Percentiles rank a stretch among this genome's conserved stretches.
phyloP scores from a whole-genome alignment of 2,888 invertebrate genomes.

The Ommatoiulus sabulosus region DNA sequence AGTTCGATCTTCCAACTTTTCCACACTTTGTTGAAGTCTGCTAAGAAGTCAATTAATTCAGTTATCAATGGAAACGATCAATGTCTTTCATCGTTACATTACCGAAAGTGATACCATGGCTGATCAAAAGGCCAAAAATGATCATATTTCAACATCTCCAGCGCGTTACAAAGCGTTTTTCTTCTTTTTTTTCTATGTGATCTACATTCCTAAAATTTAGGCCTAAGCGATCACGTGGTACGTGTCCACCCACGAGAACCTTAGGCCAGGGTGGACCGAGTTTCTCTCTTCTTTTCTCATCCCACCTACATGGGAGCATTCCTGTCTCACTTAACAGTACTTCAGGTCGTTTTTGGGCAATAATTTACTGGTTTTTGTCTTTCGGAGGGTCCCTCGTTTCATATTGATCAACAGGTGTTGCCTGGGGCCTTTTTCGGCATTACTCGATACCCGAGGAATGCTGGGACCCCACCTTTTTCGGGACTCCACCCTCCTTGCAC shows the following conservation, averaged over 20 bases:
- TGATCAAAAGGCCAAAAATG: too few relatives aligned
- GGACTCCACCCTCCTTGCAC: not conserved
- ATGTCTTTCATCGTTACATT: too few relatives aligned
- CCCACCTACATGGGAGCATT: not conserved
- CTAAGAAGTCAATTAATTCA: too few relatives aligned
- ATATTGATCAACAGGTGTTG: not conserved
- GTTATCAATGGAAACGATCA: too few relatives aligned
- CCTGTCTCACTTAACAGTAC: not conserved
- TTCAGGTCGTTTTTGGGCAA: not conserved
- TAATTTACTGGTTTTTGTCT: conserved; percentile 5
- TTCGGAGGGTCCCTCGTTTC: not conserved
- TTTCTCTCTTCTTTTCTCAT: not conserved
- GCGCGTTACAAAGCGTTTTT: not conserved
- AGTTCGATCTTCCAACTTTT: too few relatives aligned
- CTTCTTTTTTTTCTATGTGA: not conserved
- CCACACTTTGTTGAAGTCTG: too few relatives aligned
- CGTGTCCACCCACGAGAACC: conserved; percentile 4
- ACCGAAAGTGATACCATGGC: too few relatives aligned
- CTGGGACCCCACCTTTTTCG: not conserved
- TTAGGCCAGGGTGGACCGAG: not conserved
- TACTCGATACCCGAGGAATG: not conserved
- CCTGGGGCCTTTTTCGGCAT: not conserved
- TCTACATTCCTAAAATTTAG: not conserved
- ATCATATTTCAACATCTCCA: too few relatives aligned
- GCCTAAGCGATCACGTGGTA: not conserved